Conservation (phyloP, 2,113 vertebrate genomes). For the Callorhinus ursinus region DNA sequence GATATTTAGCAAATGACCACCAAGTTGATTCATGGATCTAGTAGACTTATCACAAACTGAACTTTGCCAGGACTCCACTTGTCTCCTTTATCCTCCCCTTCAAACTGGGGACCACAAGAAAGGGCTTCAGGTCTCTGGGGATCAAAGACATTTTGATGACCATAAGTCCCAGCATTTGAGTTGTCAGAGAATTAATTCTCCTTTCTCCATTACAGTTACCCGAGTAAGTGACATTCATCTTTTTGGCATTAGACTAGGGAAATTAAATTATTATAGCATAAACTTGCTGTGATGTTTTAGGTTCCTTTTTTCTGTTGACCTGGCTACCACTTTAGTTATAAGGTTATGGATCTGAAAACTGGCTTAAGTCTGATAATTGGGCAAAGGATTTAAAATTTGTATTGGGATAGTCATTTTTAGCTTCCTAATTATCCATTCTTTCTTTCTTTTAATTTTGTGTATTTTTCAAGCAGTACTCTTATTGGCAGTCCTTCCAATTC, state of each 20-base stretch:
- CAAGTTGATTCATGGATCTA: neutral
- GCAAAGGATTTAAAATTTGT: neutral
- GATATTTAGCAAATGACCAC: neutral
- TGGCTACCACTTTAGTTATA: neutral
- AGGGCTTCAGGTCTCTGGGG: neutral
- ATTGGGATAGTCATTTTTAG: neutral
- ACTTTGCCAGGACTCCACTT: neutral
- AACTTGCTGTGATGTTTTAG: neutral
- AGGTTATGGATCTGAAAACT: neutral
- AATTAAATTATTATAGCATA: slow-evolving; percentile 3
- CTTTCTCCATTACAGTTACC: neutral
- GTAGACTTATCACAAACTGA: neutral
- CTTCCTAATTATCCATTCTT: neutral
- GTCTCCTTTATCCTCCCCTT: neutral
- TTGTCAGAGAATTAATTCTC: neutral
- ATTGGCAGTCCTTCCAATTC: neutral
- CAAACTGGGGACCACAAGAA: neutral
- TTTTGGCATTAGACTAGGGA: neutral
- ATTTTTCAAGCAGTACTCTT: neutral
- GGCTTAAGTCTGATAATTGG: neutral
- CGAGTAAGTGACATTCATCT: neutral
- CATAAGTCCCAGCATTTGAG: neutral
- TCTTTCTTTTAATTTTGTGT: neutral
- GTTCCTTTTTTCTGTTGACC: neutral
- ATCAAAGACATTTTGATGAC: neutral